These are phyloP conservation scores for Zootoca vivipara DNA, from an alignment of 2,113 vertebrate genomes.

Conservation along the genomic window DNA sequence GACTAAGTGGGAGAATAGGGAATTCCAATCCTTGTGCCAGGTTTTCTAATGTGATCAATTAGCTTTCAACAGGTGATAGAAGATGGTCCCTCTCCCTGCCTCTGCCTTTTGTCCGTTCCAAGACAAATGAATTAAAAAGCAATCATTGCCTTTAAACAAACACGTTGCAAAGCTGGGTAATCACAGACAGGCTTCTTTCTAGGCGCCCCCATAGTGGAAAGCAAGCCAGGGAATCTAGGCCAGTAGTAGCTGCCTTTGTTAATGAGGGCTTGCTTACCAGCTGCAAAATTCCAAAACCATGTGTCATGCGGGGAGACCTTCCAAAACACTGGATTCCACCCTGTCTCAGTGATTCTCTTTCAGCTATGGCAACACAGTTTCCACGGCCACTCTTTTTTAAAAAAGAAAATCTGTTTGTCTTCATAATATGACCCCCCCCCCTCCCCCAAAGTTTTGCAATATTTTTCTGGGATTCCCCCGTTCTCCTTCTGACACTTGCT, in stretches of 20 bases:
- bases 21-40: conserved; percentile 85
- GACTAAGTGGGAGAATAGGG: conserved; percentile 89
- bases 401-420: conserved; percentile 65
- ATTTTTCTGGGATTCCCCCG: conserved; percentile 75
- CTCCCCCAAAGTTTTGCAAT: conserved; percentile 76
- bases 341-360: conserved; percentile 71
- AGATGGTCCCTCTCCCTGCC: conserved; percentile 63
- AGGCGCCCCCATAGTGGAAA: conserved; percentile 71
- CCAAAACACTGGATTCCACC: conserved; percentile 89
- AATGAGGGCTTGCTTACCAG: conserved; percentile 90
- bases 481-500: conserved; percentile 41
- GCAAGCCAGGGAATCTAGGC: conserved; percentile 77
- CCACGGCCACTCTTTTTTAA: conserved; percentile 65
- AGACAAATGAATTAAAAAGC: conserved; percentile 69
- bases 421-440: conserved; percentile 50
- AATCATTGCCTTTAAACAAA: conserved; percentile 78
- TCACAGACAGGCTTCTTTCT: conserved; percentile 70
- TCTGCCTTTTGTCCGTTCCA: conserved; percentile 73
- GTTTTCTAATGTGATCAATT: conserved; percentile 77
- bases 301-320: conserved; percentile 88
- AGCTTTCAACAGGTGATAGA: conserved; percentile 83
- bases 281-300: conserved; percentile 85
- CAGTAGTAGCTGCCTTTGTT: conserved; percentile 81
- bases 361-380: conserved; percentile 77
- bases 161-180: conserved; percentile 74